A percentile compares a stretch with the other conserved stretches of the same genome.
Evolutionary conservation across 2,888 invertebrate genomes (phyloP).

Genomic region (Phaedon cochleariae): DNA sequence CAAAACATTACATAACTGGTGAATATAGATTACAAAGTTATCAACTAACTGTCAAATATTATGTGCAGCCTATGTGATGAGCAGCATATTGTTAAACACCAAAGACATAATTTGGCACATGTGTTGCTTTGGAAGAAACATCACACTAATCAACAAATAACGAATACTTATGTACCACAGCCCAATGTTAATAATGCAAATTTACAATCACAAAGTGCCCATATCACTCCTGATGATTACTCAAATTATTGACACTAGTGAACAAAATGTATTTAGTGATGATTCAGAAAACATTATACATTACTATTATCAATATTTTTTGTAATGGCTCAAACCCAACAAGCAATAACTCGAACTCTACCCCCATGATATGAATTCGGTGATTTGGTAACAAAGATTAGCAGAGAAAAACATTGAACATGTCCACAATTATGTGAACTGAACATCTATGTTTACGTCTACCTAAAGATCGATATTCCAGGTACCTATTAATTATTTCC

Average conservation of each 20-base stretch:
- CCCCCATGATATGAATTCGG: no score
- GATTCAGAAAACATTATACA: no score
- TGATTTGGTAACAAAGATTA: no score
- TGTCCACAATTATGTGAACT: no score
- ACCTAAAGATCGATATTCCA: no score
- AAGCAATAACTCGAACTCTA: no score
- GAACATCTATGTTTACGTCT: no score
- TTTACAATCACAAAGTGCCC: slow-evolving; percentile 51
- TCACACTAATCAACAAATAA: slow-evolving; percentile 44
- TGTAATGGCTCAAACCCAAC: no score
- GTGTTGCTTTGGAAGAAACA: slow-evolving; percentile 44
- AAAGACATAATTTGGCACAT: slow-evolving; percentile 47
- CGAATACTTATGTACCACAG: slow-evolving; percentile 52
- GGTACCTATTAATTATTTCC: no score
- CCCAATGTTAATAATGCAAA: slow-evolving; percentile 48
- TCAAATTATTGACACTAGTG: slow-evolving; percentile 10
- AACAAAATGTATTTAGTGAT: neutral
- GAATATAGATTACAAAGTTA: neutral
- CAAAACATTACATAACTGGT: no score
- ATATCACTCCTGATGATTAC: slow-evolving; percentile 49
- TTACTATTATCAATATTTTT: no score
- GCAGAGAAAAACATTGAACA: no score
- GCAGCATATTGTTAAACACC: slow-evolving; percentile 33
- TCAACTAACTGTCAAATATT: slow-evolving; percentile 11
- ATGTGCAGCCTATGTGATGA: slow-evolving; percentile 39